phyloP scores from a whole-genome alignment of 2,888 invertebrate species.

The Anarsia innoxiella region DNA sequence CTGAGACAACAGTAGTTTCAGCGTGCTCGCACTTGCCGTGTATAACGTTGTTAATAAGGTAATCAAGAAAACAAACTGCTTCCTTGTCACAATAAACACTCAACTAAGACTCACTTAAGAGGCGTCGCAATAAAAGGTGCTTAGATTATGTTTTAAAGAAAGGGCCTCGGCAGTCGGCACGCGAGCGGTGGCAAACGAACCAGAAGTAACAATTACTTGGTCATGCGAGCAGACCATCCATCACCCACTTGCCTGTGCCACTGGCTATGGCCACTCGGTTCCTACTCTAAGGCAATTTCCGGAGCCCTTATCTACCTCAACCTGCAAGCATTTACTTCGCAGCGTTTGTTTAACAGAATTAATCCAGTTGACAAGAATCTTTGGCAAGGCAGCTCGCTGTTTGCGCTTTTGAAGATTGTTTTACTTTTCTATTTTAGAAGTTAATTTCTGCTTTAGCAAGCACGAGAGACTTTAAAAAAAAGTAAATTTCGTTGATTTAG shows the following conservation, averaged over 20 bases:
- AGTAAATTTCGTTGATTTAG: too few relatives aligned
- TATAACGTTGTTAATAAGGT: too few relatives aligned
- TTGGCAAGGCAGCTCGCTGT: slow-evolving; percentile 42
- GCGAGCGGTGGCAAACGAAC: slow-evolving; percentile 50
- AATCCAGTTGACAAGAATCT: slow-evolving; percentile 51
- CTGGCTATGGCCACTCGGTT: slow-evolving; percentile 57
- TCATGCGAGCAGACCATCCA: slow-evolving; percentile 69
- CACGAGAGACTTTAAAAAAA: too few relatives aligned
- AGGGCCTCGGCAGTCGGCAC: slow-evolving; percentile 50
- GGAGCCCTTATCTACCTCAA: slow-evolving; percentile 58
- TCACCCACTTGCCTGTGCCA: slow-evolving; percentile 60
- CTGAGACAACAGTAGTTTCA: too few relatives aligned
- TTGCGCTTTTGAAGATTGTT: slow-evolving; percentile 15
- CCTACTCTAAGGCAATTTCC: slow-evolving; percentile 71
- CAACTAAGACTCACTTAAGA: slow-evolving; percentile 28
- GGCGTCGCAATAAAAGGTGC: slow-evolving; percentile 45
- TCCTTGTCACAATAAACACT: slow-evolving; percentile 31
- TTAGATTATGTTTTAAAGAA: slow-evolving; percentile 48
- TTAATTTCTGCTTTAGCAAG: too few relatives aligned
- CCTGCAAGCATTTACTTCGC: slow-evolving; percentile 52
- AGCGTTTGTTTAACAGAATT: slow-evolving; percentile 69
- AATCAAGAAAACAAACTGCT: too few relatives aligned
- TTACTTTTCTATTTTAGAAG: too few relatives aligned
- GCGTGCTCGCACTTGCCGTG: too few relatives aligned
- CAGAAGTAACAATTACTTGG: slow-evolving; percentile 69